Conservation (phyloP, 2,797 vertebrate genomes). For the Alcedo atthis region DNA sequence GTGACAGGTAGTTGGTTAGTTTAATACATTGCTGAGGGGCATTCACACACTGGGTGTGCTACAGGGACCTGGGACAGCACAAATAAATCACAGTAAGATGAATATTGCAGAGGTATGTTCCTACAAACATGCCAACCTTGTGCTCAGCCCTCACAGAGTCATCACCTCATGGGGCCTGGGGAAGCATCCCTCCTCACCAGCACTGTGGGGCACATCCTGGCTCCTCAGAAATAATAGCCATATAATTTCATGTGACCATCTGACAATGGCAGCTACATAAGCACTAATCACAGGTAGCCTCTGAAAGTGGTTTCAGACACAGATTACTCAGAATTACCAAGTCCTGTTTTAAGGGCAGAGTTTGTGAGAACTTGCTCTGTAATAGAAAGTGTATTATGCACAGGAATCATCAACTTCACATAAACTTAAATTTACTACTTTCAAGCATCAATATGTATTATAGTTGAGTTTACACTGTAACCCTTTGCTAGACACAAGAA, state of each 20-base stretch:
- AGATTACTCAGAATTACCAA: neutral
- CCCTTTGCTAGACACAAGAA: neutral
- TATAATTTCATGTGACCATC: neutral
- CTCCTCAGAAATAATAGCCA: neutral
- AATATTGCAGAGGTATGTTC: neutral
- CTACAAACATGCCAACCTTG: neutral
- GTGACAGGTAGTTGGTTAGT: neutral
- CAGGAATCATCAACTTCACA: neutral
- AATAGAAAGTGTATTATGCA: neutral
- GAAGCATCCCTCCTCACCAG: accelerated
- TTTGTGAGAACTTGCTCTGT: neutral
- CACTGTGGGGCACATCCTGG: accelerated
- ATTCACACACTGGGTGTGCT: neutral
- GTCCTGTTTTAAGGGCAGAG: neutral
- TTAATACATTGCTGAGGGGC: neutral
- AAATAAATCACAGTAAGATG: neutral
- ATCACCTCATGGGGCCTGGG: accelerated
- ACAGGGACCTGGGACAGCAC: neutral
- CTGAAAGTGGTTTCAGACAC: neutral
- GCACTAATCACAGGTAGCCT: neutral
- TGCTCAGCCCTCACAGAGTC: neutral
- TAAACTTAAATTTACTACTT: conserved; percentile 9
- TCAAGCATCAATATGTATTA: neutral
- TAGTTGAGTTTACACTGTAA: neutral
- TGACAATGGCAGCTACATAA: neutral